Evolutionary conservation across 2,113 vertebrate species (phyloP), one percentile per base, ranked within the genome.

Genomic region (Myocastor coypus): DNA sequence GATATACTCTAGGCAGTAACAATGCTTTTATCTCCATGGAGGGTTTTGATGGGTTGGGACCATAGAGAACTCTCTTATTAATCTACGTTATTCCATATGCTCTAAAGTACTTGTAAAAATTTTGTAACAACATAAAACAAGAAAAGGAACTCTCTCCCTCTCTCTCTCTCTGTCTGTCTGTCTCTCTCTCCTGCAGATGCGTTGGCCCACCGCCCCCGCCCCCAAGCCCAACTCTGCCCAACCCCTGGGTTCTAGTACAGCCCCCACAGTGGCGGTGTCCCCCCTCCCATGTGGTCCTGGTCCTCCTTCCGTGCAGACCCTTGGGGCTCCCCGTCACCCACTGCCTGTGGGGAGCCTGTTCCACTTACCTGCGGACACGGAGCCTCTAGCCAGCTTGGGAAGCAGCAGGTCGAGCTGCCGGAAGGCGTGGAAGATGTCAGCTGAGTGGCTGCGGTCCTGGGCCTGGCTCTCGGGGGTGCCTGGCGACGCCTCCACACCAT

Each of bases 371-470:
- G 91, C 55, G 19, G 97, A 99, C 55, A 99, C 94, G 0, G 97
- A 98, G 52, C 98, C 98, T 4, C 98, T 98, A 0, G 98, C 99
- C 97, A 99, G 94, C 96, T 98, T 99, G 88, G 98, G 98, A n/a
- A 99, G 96, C 91, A 99, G 96, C 1, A 88, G 86, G 19, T 99
- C 99, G 6, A 98, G 98, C 97, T 97, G 98, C 92, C 98, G 98
- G 97, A 99, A 99, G 92, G 98, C 97, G 16, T 97, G 94, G 19
- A 98, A 99, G 95, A 99, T 86, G 0, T 97, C 97, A 0, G 98
- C 97, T 0, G 98, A 98, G 88, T 99, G 97, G 2, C 42, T n/a
- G 10, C 91, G 8, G 93, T 99, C 98, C 92, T 94, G 94, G n/a
- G 78, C 85, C 75, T 86, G 94, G 90, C 96, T 92, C 87, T 83